phyloP scores from a whole-genome alignment of 1,140 invertebrate species.

The Octopus bimaculoides region DNA sequence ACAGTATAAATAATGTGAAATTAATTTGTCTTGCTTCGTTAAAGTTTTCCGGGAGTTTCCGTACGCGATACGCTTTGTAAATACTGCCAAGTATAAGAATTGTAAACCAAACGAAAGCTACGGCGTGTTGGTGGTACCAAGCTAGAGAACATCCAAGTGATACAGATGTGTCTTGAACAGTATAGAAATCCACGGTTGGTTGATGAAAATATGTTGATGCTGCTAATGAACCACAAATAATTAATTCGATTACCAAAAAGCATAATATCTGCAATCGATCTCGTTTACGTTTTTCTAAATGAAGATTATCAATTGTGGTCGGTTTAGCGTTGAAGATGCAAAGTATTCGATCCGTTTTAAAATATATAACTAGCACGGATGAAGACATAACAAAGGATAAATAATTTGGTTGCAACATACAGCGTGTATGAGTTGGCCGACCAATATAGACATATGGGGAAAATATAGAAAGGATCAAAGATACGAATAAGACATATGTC shows the following conservation, averaged over 20 bases:
- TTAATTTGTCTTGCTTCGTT: constrained; percentile 5
- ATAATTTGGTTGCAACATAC: background rate
- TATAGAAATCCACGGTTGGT: background rate
- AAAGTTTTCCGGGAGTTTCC: constrained; percentile 8
- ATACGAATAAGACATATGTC: background rate
- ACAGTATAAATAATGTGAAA: background rate
- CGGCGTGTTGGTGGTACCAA: background rate
- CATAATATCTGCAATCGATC: background rate
- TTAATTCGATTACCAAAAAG: background rate
- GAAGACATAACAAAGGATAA: background rate
- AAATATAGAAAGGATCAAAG: background rate
- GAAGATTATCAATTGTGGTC: background rate
- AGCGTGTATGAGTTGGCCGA: background rate
- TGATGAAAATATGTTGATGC: background rate
- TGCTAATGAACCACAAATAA: background rate
- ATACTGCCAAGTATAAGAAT: background rate
- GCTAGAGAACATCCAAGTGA: background rate
- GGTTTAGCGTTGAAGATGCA: background rate
- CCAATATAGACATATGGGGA: constrained; percentile 3
- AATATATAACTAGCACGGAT: background rate
- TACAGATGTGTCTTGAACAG: background rate
- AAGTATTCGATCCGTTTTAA: constrained; percentile 3
- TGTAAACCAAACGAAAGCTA: background rate
- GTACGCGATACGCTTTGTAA: background rate
- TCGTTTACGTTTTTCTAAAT: background rate